Evolutionary conservation across 2,797 vertebrate genomes (phyloP).

Genomic region (Miichthys miiuy): DNA sequence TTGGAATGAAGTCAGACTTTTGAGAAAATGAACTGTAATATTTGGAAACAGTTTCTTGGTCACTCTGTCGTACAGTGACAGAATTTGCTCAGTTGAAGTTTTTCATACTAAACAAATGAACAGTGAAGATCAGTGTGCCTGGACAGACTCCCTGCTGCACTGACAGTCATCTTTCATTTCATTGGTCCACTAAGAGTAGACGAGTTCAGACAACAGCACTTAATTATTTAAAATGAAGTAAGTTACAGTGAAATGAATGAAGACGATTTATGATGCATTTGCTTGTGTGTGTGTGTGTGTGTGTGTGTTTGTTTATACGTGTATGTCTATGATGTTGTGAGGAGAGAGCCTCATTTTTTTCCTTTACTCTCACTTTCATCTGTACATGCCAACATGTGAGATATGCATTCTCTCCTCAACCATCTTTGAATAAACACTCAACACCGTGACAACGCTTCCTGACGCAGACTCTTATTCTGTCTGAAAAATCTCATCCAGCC

Average conservation of each 20-base stretch:
- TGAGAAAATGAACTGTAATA: not conserved
- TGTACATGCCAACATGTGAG: constrained; percentile 61
- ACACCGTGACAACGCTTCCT: constrained; percentile 5
- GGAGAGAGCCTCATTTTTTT: not conserved
- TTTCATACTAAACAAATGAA: not conserved
- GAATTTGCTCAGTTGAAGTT: constrained; percentile 20
- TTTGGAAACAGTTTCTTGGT: not conserved
- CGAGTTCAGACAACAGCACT: constrained; percentile 53
- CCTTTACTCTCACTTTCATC: constrained; percentile 40
- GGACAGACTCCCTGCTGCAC: not conserved
- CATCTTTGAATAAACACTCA: constrained; percentile 75
- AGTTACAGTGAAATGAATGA: constrained; percentile 44
- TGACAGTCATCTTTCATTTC: not conserved
- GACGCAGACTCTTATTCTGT: too few relatives aligned
- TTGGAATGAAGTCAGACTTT: not conserved
- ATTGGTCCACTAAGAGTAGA: constrained; percentile 3
- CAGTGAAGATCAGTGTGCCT: not conserved
- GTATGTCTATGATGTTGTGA: constrained; percentile 12
- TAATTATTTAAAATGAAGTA: constrained; percentile 65
- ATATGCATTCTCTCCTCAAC: constrained; percentile 51
- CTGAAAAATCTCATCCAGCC: too few relatives aligned
- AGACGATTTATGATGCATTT: constrained; percentile 17
- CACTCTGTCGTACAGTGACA: constrained; percentile 5
- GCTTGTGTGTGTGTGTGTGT: constrained; percentile 29
- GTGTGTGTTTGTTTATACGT: constrained; percentile 8